Conservation (phyloP, 1,140 invertebrate genomes). For the Anoplolepis gracilipes region DNA sequence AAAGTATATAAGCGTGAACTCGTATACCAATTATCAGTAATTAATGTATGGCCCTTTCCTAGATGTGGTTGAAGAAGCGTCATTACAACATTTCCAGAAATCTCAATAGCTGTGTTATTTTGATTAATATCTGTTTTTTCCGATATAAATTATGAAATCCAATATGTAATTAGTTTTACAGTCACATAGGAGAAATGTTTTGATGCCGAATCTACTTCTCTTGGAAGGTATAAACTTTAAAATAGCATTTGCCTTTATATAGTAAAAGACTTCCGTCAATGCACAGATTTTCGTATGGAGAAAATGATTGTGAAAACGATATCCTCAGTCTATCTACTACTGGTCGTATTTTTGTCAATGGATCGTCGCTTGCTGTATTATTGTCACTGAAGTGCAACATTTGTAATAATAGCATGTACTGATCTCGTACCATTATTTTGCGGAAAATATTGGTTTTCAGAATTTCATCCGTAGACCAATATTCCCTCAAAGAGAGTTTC, state of each 20-base stretch:
- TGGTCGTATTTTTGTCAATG: conserved; percentile 25
- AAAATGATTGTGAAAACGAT: conserved; percentile 18
- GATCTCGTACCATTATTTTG: conserved; percentile 23
- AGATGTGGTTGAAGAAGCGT: background rate
- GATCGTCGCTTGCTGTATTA: background rate
- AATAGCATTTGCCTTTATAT: background rate
- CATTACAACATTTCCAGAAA: conserved; percentile 27
- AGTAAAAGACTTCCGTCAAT: conserved; percentile 34
- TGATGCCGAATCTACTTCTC: conserved; percentile 50
- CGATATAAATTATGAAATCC: conserved; percentile 40
- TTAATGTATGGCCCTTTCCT: conserved; percentile 27
- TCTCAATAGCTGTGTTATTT: conserved; percentile 14
- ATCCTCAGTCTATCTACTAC: background rate
- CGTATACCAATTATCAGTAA: conserved; percentile 46
- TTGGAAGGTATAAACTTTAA: conserved; percentile 45
- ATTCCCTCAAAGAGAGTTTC: conserved; percentile 25
- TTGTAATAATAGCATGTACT: conserved; percentile 43
- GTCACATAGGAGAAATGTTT: conserved; percentile 35
- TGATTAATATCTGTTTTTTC: conserved; percentile 3
- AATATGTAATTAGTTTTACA: conserved; percentile 19
- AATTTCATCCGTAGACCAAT: conserved; percentile 33
- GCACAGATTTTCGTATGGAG: conserved; percentile 18
- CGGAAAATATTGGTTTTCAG: conserved; percentile 30
- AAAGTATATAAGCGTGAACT: conserved; percentile 33
- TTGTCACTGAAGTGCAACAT: conserved; percentile 54